Evolutionary conservation across 2,797 vertebrate species (phyloP).

Genomic region (Malurus splendens): DNA sequence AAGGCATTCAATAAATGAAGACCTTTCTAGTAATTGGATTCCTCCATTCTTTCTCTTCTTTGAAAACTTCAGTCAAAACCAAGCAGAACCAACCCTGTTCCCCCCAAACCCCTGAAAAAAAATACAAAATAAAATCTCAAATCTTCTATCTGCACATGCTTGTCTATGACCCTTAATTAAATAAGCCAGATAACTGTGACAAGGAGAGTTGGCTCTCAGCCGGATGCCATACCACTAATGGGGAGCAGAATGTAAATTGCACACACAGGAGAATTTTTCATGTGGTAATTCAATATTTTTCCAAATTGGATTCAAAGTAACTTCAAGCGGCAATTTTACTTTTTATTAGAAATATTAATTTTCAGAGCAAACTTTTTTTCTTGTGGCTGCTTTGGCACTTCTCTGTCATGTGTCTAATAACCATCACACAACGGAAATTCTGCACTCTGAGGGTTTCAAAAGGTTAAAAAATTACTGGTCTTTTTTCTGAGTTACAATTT

Average conservation of each 20-base stretch:
- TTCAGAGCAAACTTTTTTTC: background rate
- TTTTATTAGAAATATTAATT: background rate
- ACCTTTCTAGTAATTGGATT: background rate
- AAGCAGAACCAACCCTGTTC: background rate
- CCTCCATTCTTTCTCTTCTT: background rate
- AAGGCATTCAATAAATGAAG: background rate
- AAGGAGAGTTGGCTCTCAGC: background rate
- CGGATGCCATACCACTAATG: background rate
- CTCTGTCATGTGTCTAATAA: background rate
- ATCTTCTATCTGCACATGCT: background rate
- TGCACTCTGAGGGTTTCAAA: background rate
- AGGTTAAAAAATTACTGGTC: background rate
- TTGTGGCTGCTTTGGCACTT: background rate
- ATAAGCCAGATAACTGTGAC: background rate
- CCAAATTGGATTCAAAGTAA: background rate
- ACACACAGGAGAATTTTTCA: background rate
- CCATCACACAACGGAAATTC: background rate
- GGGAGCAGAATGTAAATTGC: background rate
- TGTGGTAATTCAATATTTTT: background rate
- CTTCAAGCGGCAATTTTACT: background rate
- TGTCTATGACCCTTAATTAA: background rate
- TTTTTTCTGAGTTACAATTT: background rate
- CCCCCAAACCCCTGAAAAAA: background rate
- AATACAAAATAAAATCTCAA: background rate
- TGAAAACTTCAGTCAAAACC: background rate